These are phyloP conservation scores for Apus apus DNA, from an alignment of 2,113 vertebrate species.

Conservation along the genomic window DNA sequence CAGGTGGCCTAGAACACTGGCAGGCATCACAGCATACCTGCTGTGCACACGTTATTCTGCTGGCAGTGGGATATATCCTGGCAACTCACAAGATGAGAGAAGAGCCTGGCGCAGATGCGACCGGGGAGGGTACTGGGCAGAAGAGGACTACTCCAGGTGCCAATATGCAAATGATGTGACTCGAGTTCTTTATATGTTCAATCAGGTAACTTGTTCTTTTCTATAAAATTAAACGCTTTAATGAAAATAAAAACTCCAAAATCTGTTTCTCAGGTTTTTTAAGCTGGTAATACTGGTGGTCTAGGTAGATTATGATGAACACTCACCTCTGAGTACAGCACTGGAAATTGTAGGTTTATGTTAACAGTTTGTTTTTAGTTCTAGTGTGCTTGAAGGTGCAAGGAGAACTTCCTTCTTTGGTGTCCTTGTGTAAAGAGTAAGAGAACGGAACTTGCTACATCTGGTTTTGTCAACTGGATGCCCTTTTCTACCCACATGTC, in stretches of 20 bases:
- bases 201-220: conserved; percentile 84
- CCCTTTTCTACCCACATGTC: not conserved
- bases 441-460: not conserved
- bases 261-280: not conserved
- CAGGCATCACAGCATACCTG: conserved; percentile 90
- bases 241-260: not conserved
- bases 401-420: not conserved
- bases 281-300: not conserved
- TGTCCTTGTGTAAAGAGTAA: not conserved
- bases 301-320: not conserved
- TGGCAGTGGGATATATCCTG: conserved; percentile 85
- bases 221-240: not conserved
- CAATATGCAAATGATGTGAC: conserved; percentile 97
- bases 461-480: not conserved
- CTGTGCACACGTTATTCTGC: conserved; percentile 87
- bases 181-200: conserved; percentile 92
- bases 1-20: conserved; percentile 95
- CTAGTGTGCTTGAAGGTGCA: not conserved
- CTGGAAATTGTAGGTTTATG: not conserved
- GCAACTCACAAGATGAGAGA: conserved; percentile 84
- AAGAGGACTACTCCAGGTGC: conserved; percentile 93
- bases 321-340: not conserved
- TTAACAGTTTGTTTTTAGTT: not conserved
- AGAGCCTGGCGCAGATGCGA: conserved; percentile 91
- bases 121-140: conserved; percentile 89